A percentile compares a stretch with the other conserved stretches of the same genome.
phyloP scores from a whole-genome alignment of 2,113 vertebrate genomes.

The Ailurus styani region DNA sequence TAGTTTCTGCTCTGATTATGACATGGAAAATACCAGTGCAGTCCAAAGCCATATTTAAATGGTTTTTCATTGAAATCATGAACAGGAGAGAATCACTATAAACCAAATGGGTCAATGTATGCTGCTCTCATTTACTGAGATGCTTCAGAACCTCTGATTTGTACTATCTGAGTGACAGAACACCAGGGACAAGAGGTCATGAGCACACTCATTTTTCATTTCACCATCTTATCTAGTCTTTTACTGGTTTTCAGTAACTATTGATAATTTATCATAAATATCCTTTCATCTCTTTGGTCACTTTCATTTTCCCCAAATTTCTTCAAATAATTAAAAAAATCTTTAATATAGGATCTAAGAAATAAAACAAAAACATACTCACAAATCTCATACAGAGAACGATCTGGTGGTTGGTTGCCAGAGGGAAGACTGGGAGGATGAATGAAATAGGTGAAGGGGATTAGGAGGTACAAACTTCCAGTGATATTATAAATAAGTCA shows the following conservation, averaged over 20 bases:
- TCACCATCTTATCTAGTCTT: background rate
- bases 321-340: background rate
- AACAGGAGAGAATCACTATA: background rate
- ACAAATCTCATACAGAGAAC: background rate
- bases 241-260: background rate
- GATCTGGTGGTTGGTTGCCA: background rate
- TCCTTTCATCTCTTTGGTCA: background rate
- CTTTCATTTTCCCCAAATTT: background rate
- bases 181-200: background rate
- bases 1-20: background rate
- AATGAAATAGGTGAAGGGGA: background rate
- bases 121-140: background rate
- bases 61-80: background rate
- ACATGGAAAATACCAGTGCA: background rate
- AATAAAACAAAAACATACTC: background rate
- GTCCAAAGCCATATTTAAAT: background rate
- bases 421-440: background rate
- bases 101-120: background rate
- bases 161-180: background rate
- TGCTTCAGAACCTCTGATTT: background rate
- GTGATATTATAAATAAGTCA: background rate
- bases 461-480: background rate
- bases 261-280: background rate
- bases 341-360: background rate
- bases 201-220: background rate